Evolutionary conservation across 1,140 invertebrate genomes (phyloP).

Genomic region (Neomicropteryx cornuta): DNA sequence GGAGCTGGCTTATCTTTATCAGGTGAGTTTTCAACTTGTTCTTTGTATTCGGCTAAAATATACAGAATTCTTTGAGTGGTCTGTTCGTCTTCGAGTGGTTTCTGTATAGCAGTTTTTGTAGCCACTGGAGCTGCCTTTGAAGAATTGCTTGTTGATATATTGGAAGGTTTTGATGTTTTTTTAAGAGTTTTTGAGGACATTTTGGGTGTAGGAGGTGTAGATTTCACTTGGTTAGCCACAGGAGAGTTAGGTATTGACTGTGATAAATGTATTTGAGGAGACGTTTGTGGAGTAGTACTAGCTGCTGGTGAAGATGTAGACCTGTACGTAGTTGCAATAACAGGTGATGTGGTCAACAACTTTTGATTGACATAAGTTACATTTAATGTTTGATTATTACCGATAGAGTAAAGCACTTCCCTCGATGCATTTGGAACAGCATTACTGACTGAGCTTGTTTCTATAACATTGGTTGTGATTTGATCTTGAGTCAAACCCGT

Average conservation of each 20-base stretch:
- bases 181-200: conserved; percentile 36
- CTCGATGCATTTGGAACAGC: conserved; percentile 20
- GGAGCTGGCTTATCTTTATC: conserved; percentile 76
- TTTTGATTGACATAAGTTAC: conserved; percentile 36
- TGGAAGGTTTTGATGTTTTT: conserved; percentile 40
- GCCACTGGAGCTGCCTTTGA: conserved; percentile 54
- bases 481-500: background rate
- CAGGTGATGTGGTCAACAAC: conserved; percentile 11
- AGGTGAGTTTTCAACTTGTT: conserved; percentile 66
- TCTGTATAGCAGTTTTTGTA: conserved; percentile 55
- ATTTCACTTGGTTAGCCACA: conserved; percentile 29
- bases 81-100: conserved; percentile 70
- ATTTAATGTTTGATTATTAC: conserved; percentile 31
- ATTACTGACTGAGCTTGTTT: conserved; percentile 31
- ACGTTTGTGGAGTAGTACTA: conserved; percentile 28
- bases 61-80: conserved; percentile 70
- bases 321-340: conserved; percentile 20
- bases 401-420: conserved; percentile 35
- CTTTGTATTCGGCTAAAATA: conserved; percentile 70
- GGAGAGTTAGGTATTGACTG: conserved; percentile 33
- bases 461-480: conserved; percentile 19
- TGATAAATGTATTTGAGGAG: conserved; percentile 28
- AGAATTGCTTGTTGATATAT: conserved; percentile 41
- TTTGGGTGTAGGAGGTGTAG: conserved; percentile 28
- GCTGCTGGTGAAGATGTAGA: conserved; percentile 25